Evolutionary conservation across 2,113 vertebrate species (phyloP).

Genomic region (Ailurus styani): DNA sequence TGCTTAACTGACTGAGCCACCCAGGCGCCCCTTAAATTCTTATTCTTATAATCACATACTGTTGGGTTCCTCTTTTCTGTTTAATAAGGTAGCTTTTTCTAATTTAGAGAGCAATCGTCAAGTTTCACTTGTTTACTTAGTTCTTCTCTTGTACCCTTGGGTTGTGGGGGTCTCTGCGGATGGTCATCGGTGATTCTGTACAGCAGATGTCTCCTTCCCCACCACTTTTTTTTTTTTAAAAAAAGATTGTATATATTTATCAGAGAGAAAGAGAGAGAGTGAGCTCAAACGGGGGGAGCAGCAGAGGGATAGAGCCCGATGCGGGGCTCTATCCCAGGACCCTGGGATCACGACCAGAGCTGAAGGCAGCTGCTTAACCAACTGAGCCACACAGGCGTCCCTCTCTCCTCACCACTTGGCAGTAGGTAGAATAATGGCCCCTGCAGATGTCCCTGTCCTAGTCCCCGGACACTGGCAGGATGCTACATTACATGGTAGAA

Average conservation of each 20-base stretch:
- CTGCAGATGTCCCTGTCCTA: not conserved
- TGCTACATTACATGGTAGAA: not conserved
- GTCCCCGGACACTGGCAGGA: not conserved
- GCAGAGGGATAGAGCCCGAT: not conserved
- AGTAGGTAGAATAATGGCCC: not conserved
- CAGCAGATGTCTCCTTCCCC: not conserved
- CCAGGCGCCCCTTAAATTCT: not conserved
- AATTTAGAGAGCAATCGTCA: not conserved
- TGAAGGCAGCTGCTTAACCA: accelerated
- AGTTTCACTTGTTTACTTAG: not conserved
- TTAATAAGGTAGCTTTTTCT: not conserved
- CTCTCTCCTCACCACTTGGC: too few relatives aligned
- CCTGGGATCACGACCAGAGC: not conserved
- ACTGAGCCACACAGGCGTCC: not conserved
- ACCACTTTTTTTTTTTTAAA: not conserved
- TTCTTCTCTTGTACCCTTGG: not conserved
- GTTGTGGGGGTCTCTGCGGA: not conserved
- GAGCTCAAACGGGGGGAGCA: not conserved
- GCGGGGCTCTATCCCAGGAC: not conserved
- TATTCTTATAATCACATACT: not conserved
- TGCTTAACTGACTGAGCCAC: too few relatives aligned
- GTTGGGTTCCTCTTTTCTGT: not conserved
- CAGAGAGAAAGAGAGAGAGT: not conserved
- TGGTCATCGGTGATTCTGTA: not conserved
- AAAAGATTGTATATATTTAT: not conserved